Evolutionary conservation across 1,140 invertebrate genomes (phyloP).

Genomic region (Halesus radiatus): DNA sequence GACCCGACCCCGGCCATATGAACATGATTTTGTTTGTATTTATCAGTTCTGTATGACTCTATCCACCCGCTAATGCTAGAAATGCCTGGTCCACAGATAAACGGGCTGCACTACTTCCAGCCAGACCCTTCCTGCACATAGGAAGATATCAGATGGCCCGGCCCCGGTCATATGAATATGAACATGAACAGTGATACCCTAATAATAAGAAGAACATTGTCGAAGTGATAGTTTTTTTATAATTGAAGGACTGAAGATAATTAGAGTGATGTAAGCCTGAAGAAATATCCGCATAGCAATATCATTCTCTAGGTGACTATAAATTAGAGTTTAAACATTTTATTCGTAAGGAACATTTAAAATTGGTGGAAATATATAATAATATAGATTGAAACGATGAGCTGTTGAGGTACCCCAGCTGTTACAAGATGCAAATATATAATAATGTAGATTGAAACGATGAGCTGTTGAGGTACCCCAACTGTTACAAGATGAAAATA

Average conservation of each 20-base stretch:
- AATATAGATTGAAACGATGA: slow-evolving; percentile 7
- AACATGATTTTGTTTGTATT: too few species aligned
- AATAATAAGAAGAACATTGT: slow-evolving; percentile 28
- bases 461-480: slow-evolving; percentile 3
- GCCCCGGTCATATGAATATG: not conserved
- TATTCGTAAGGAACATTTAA: slow-evolving; percentile 25
- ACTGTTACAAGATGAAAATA: slow-evolving; percentile 7
- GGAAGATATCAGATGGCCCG: slow-evolving; percentile 47
- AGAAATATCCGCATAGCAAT: slow-evolving; percentile 56
- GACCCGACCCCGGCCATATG: too few species aligned
- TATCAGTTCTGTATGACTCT: too few species aligned
- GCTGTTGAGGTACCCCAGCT: not conserved
- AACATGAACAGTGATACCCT: slow-evolving; percentile 38
- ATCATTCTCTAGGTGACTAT: slow-evolving; percentile 57
- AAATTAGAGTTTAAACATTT: slow-evolving; percentile 30
- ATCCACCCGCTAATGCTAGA: too few species aligned
- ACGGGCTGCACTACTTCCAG: slow-evolving; percentile 81
- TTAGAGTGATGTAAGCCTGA: slow-evolving; percentile 53
- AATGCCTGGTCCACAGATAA: slow-evolving; percentile 71
- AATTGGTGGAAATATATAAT: slow-evolving; percentile 38
- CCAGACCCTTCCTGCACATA: slow-evolving; percentile 72
- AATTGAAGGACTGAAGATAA: slow-evolving; percentile 36
- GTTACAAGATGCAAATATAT: too few species aligned
- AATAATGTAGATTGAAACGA: too few species aligned
- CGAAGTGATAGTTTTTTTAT: slow-evolving; percentile 32